Percentiles rank a stretch among this genome's conserved stretches.
These are phyloP conservation scores for Stichopus horrens DNA, from an alignment of 53 echinoderm and acorn worm genomes.

Conservation along the genomic window DNA sequence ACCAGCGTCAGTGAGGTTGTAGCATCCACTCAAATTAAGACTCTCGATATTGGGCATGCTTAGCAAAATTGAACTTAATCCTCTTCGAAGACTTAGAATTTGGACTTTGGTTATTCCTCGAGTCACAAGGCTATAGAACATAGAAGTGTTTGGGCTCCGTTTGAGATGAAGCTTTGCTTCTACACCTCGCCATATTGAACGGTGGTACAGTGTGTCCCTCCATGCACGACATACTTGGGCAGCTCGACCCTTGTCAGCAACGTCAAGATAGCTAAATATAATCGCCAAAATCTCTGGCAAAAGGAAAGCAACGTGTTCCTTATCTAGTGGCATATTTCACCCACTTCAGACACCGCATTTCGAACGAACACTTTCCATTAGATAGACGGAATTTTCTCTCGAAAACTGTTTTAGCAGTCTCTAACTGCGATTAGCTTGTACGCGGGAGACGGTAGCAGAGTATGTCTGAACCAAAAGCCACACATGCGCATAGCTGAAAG, in stretches of 20 bases:
- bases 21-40: conserved; percentile 97
- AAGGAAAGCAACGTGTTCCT: conserved; percentile 90
- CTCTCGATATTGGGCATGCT: conserved; percentile 96
- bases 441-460: background rate
- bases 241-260: conserved; percentile 93
- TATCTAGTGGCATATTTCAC: conserved; percentile 45
- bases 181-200: conserved; percentile 98
- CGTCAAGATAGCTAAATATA: conserved; percentile 97
- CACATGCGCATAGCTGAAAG: background rate
- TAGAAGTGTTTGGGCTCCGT: conserved; percentile 84
- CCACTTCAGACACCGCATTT: background rate
- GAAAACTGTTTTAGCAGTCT: background rate
- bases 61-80: conserved; percentile 92
- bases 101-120: conserved; percentile 95
- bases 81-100: conserved; percentile 92
- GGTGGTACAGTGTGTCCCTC: conserved; percentile 95
- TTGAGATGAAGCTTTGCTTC: conserved; percentile 97
- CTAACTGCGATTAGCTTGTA: background rate
- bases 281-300: conserved; percentile 98
- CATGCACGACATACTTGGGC: conserved; percentile 96
- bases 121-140: conserved; percentile 94
- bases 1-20: conserved; percentile 96
- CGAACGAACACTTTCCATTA: conserved; percentile 2
- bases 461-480: background rate
- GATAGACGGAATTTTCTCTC: background rate